phyloP scores from a whole-genome alignment of 2,888 invertebrate species.

The Melanotus villosus region DNA sequence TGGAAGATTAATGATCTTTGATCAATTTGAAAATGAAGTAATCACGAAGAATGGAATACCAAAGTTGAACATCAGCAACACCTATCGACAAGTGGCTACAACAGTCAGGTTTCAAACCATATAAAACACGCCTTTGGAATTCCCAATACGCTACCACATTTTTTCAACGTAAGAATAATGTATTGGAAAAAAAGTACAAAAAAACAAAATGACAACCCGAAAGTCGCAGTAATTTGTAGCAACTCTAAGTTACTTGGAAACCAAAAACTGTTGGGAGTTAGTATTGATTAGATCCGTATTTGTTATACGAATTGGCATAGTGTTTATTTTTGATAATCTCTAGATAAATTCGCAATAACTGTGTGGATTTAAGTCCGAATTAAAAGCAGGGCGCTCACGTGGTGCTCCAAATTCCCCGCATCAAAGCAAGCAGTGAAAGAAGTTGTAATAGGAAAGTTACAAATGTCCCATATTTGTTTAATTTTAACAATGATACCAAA shows the following conservation, averaged over 20 bases:
- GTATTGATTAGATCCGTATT: background rate
- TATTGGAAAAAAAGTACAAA: background rate
- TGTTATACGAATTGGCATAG: too few species aligned
- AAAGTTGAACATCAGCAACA: background rate
- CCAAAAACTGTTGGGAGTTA: background rate
- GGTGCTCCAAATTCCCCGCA: conserved; percentile 13
- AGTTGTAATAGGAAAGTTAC: conserved; percentile 5
- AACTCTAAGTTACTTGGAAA: background rate
- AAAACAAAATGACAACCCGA: background rate
- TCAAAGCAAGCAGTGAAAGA: too few species aligned
- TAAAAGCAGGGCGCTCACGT: background rate
- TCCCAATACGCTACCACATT: conserved; percentile 6
- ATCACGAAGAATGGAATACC: background rate
- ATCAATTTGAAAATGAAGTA: conserved; percentile 22
- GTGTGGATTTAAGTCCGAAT: too few species aligned
- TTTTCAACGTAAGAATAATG: background rate
- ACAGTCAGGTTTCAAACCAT: conserved; percentile 23
- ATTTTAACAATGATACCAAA: too few species aligned
- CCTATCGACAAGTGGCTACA: conserved; percentile 2
- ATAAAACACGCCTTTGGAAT: conserved; percentile 15
- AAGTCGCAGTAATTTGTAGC: too few species aligned
- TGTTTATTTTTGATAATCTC: too few species aligned
- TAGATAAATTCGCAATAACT: too few species aligned
- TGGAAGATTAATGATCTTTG: conserved; percentile 35
- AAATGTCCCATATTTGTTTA: too few species aligned